Conservation (phyloP, 2,888 invertebrate genomes). For the Embidobia sp. region DNA sequence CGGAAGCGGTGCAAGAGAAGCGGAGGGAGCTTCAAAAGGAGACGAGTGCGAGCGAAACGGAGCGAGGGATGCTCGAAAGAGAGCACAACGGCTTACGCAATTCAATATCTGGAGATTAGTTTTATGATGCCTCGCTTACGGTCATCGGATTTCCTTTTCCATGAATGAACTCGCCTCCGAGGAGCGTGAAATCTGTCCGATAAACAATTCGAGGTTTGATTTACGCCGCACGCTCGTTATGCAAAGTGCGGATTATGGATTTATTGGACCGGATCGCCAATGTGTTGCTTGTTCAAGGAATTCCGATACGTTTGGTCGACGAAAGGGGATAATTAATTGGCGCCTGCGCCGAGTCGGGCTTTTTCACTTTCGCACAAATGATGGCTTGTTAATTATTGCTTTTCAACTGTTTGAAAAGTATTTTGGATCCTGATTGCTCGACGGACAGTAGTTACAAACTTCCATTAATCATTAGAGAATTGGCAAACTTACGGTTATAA, state of each 20-base stretch:
- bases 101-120: slow-evolving; percentile 71
- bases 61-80: slow-evolving; percentile 31
- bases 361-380: no score
- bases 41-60: slow-evolving; percentile 26
- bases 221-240: slow-evolving; percentile 67
- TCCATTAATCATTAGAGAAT: no score
- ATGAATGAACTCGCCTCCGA: slow-evolving; percentile 53
- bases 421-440: no score
- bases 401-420: no score
- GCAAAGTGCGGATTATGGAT: slow-evolving; percentile 55
- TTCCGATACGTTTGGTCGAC: slow-evolving; percentile 14
- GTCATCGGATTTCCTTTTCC: slow-evolving; percentile 65
- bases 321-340: slow-evolving; percentile 28
- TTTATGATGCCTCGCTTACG: slow-evolving; percentile 70
- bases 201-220: slow-evolving; percentile 70
- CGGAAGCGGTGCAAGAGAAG: no score
- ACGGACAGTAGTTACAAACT: no score
- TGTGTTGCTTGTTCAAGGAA: slow-evolving; percentile 39
- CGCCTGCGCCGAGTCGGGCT: no score
- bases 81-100: slow-evolving; percentile 65
- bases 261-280: slow-evolving; percentile 41
- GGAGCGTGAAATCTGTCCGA: slow-evolving; percentile 55
- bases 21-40: slow-evolving; percentile 22
- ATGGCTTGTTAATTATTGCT: no score
- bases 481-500: no score